A percentile compares a stretch with the other conserved stretches of the same genome.
phyloP scores from a whole-genome alignment of 2,797 vertebrate species.

The Manis crassicaudata region DNA sequence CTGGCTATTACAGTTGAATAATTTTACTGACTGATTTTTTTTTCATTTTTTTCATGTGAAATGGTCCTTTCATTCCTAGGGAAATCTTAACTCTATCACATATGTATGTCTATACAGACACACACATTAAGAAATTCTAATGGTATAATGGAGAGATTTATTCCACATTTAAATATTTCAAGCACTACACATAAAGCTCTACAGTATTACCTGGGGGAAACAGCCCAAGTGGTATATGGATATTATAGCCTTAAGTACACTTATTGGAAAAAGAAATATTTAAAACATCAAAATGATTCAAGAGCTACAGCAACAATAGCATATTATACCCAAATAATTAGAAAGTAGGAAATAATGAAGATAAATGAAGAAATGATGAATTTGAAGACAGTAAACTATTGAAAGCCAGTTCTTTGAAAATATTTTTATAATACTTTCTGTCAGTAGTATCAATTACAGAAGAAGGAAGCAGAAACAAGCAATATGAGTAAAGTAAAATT shows the following conservation, averaged over 20 bases:
- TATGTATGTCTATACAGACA: not conserved
- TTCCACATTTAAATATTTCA: not conserved
- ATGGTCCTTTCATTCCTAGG: not conserved
- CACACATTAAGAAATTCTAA: not conserved
- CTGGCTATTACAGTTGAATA: not conserved
- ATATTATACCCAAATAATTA: not conserved
- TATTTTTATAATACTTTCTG: not conserved
- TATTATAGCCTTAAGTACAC: not conserved
- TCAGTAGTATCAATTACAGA: not conserved
- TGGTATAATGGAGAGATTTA: not conserved
- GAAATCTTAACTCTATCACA: not conserved
- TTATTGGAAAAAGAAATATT: not conserved
- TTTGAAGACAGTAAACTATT: not conserved
- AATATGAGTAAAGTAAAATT: conserved; percentile 12
- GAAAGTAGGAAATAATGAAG: not conserved
- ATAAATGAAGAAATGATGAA: not conserved
- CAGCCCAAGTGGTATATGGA: not conserved
- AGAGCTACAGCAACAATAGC: not conserved
- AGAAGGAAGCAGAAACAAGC: not conserved
- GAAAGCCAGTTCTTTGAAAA: not conserved
- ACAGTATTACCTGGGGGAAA: not conserved
- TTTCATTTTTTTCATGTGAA: not conserved
- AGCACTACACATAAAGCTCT: not conserved
- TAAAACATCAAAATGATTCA: not conserved
- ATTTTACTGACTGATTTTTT: not conserved